Evolutionary conservation across 2,888 invertebrate species (phyloP), one percentile per base, ranked within the genome.

Genomic region (Polydrusus pterygomalis): DNA sequence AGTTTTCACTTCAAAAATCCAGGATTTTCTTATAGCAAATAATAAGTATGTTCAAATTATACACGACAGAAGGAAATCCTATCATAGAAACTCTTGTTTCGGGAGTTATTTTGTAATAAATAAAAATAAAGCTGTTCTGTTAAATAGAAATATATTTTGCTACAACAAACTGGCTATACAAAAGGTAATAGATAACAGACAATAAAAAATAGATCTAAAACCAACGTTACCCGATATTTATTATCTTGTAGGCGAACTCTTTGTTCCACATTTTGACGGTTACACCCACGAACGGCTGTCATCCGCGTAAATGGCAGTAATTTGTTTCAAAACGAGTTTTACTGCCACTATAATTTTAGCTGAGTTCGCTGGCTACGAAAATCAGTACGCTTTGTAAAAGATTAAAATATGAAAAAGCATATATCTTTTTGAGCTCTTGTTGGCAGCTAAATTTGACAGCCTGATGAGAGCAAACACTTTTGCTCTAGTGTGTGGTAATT

Each of bases 261-360:
- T 67, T 67, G 67, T 67, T 67, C 54, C 34, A 38, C 38, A 67
- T 67, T 67, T 67, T 54, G 54, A 49, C 67, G 54, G 34, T 34
- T 30, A 60, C 58, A 38, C 58, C 58, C 58, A 51, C 67, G 67
- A 67, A 18, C 54, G 49, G 49, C 67, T 67, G 67, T 54, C 67
- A 54, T 54, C 34, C 49, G 34, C 38, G 67, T 34, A 67, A 67
- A 54, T 67, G 51, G 51, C 49, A 30, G 54, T 67, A 54, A 67
- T 54, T 67, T 67, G 49, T 54, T 49, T 15, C 15, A 54, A 67
- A 47, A 67, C 67, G 67, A 67, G 54, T 40, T 67, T 67, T 11
- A 17, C 18, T 18, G 18, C 25, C 49, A 30, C 65, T 25, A 38
- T 51, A 67, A 67, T 67, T 54, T 54, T 54, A 8, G 67, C 15